A percentile compares a stretch with the other conserved stretches of the same genome.
These are phyloP conservation scores for Polyommatus iphigenia DNA, from an alignment of 2,888 invertebrate genomes.

Conservation along the genomic window DNA sequence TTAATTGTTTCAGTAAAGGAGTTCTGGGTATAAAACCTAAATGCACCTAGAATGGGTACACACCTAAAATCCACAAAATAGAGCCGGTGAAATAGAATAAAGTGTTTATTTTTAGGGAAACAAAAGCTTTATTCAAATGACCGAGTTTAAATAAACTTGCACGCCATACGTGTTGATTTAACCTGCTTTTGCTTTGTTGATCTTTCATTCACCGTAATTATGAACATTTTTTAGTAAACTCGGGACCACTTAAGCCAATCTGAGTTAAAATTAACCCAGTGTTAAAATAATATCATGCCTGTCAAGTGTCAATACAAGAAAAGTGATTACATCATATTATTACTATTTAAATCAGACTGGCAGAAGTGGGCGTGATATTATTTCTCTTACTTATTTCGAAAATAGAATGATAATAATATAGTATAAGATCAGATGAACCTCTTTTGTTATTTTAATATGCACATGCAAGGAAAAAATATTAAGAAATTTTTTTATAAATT, in stretches of 20 bases:
- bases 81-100: constrained; percentile 9
- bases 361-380: too few species aligned
- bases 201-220: constrained; percentile 11
- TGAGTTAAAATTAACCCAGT: neutral
- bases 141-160: constrained; percentile 20
- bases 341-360: too few species aligned
- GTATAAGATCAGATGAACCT: too few species aligned
- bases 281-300: too few species aligned
- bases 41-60: neutral
- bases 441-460: neutral
- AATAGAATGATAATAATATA: neutral
- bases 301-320: too few species aligned
- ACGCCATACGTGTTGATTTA: constrained; percentile 20
- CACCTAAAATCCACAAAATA: constrained; percentile 5
- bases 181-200: constrained; percentile 24
- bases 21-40: neutral
- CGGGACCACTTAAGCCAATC: neutral
- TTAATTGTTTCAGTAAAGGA: neutral
- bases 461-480: neutral
- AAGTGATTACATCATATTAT: too few species aligned
- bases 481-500: too few species aligned
- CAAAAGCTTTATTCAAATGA: constrained; percentile 19
- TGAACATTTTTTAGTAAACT: neutral
- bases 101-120: constrained; percentile 16
- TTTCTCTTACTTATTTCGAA: too few species aligned